Evolutionary conservation across 1,140 invertebrate genomes (phyloP).

Genomic region (Eupristina koningsbergeri): DNA sequence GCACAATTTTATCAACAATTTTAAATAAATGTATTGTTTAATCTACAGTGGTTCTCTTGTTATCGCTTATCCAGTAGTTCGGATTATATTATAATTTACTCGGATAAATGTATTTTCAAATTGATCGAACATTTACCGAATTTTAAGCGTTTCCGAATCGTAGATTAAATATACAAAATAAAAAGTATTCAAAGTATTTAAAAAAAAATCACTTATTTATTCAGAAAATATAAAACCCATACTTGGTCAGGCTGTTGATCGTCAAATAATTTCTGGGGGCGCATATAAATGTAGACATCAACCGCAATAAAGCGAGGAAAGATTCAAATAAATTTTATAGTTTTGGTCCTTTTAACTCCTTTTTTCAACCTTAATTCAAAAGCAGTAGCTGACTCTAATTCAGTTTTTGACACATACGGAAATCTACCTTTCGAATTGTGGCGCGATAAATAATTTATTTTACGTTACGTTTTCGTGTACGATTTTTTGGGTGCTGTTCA

Average conservation of each 20-base stretch:
- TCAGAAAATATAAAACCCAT: conserved; percentile 21
- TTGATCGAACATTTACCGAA: neutral
- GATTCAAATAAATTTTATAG: conserved; percentile 37
- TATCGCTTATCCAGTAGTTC: neutral
- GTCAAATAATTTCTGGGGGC: conserved; percentile 10
- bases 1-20: neutral
- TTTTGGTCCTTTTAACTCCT: too few relatives aligned
- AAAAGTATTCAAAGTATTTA: neutral
- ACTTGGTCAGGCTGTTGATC: conserved; percentile 12
- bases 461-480: neutral
- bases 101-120: conserved; percentile 7
- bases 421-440: conserved; percentile 8
- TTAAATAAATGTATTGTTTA: neutral
- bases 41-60: conserved; percentile 45
- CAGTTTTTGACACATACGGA: conserved; percentile 53
- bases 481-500: neutral
- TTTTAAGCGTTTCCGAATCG: neutral
- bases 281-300: conserved; percentile 39
- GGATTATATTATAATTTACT: neutral
- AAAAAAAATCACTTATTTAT: conserved; percentile 25
- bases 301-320: neutral
- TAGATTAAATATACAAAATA: neutral
- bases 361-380: neutral
- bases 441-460: neutral
- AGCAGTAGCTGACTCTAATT: conserved; percentile 52